phyloP scores from a whole-genome alignment of 2,113 vertebrate species.

The Pleuronectes platessa region DNA sequence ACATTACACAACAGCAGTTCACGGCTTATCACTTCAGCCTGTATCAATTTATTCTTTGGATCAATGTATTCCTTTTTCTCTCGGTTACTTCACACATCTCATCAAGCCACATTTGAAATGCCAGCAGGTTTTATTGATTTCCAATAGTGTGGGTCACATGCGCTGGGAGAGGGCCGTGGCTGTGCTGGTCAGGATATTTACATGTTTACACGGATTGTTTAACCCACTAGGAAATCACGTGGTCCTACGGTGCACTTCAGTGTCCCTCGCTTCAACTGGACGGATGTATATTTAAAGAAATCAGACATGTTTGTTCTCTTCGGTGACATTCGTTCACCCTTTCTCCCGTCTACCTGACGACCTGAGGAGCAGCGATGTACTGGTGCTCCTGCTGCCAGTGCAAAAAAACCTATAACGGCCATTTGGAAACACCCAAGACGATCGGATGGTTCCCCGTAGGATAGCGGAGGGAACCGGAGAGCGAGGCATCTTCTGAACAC shows the following conservation, averaged over 20 bases:
- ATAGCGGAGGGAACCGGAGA: constrained; percentile 37
- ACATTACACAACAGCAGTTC: constrained; percentile 11
- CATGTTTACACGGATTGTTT: constrained; percentile 52
- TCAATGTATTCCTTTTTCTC: constrained; percentile 68
- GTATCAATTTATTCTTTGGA: constrained; percentile 50
- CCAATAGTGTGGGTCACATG: constrained; percentile 69
- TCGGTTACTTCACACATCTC: constrained; percentile 70
- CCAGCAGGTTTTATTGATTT: constrained; percentile 79
- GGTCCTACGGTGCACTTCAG: neutral
- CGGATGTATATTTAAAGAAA: neutral
- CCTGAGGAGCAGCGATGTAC: constrained; percentile 9
- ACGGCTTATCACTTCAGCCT: constrained; percentile 19
- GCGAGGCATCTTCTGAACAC: constrained; percentile 44
- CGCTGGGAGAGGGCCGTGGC: constrained; percentile 40
- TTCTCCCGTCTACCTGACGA: constrained; percentile 25
- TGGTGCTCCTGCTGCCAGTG: constrained; percentile 12
- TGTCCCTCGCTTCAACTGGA: constrained; percentile 25
- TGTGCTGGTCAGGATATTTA: constrained; percentile 53
- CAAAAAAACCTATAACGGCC: constrained; percentile 25
- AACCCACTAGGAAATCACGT: constrained; percentile 52
- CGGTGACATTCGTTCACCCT: constrained; percentile 39
- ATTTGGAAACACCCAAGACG: constrained; percentile 56
- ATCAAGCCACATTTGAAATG: constrained; percentile 77
- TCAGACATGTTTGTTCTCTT: constrained; percentile 35
- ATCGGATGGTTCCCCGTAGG: constrained; percentile 48